Base-by-base conservation (phyloP, 2,888 invertebrate genomes). In the Taenaris catops region DNA sequence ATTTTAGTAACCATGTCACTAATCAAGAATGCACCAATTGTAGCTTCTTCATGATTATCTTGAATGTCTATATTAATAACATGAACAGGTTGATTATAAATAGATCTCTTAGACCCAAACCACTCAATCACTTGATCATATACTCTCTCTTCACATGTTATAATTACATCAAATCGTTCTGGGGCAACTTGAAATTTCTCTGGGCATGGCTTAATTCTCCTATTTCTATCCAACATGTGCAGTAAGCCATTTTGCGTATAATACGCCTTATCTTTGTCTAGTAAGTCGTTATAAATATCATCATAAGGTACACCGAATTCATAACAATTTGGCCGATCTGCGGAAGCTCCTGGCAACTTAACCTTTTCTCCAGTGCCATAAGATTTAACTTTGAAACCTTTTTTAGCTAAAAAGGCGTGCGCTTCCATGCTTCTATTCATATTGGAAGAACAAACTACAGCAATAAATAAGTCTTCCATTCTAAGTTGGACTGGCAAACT, bases 381-480 rank as follows among this genome's bases (percentile, higher is more conserved):
- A 0, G 98, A 98, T 64, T 94, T 92, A 0, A 99, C 98, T 65
- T 93, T 93, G 68, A 96, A 99, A 6, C 99, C 99, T 63, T 98
- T 98, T 87, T 99, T 99, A 35, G 96, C 95, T 27, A 99, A 86
- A 76, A 98, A 97, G 38, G 96, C 96, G 86, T 99, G 99, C 7
- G 99, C 99, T 87, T 99, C 99, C 99, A 99, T 99, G 60, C 98
- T 98, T 39, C 99, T 90, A 70, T 99, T 99, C 97, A 99, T 99
- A 74, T 99, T 99, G 63, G 98, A 98, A 4, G 99, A 99, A 86
- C 99, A 99, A 52, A 98, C 96, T 34, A 99, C 97, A 10, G 99
- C 99, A 58, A 99, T 91, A 60, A 91, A 92, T 55, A 95, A 55
- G 57, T 91, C 79, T 38, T 62, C 64, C 75, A 78, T 75, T 11